A percentile compares a stretch with the other conserved stretches of the same genome.
Evolutionary conservation across 2,888 invertebrate species (phyloP).

Genomic region (Synanthedon tipuliformis): DNA sequence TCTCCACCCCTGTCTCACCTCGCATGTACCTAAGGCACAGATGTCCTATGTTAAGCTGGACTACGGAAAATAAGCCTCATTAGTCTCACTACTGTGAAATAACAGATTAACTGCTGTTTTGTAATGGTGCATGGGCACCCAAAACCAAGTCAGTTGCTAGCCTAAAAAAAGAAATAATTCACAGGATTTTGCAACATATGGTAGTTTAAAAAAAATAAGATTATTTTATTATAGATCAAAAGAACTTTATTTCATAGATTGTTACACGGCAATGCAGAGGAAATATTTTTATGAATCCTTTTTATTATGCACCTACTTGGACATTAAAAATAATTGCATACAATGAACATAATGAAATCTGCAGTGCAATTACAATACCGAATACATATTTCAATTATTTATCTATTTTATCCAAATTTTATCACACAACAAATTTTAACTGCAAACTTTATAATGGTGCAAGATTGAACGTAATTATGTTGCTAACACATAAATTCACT

Average conservation of each 20-base stretch:
- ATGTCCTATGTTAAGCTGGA: too few relatives aligned
- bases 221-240: constrained; percentile 53
- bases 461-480: constrained; percentile 24
- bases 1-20: too few relatives aligned
- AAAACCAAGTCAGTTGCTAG: too few relatives aligned
- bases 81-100: too few relatives aligned
- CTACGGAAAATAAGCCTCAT: too few relatives aligned
- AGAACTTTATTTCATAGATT: constrained; percentile 71
- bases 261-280: constrained; percentile 70
- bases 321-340: constrained; percentile 54
- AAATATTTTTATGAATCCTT: constrained; percentile 59
- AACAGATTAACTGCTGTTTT: too few relatives aligned
- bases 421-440: constrained; percentile 41
- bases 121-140: too few relatives aligned
- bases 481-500: constrained; percentile 34
- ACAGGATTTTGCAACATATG: too few relatives aligned
- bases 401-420: too few relatives aligned
- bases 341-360: constrained; percentile 32
- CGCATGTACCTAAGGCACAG: too few relatives aligned
- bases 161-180: too few relatives aligned
- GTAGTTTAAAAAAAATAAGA: neutral
- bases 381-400: neutral
- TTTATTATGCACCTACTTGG: constrained; percentile 52
- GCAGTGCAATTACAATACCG: neutral
- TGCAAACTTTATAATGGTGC: constrained; percentile 39